These are phyloP conservation scores for Blastobasis lacticolella DNA, from an alignment of 2,888 invertebrate genomes.

Conservation along the genomic window DNA sequence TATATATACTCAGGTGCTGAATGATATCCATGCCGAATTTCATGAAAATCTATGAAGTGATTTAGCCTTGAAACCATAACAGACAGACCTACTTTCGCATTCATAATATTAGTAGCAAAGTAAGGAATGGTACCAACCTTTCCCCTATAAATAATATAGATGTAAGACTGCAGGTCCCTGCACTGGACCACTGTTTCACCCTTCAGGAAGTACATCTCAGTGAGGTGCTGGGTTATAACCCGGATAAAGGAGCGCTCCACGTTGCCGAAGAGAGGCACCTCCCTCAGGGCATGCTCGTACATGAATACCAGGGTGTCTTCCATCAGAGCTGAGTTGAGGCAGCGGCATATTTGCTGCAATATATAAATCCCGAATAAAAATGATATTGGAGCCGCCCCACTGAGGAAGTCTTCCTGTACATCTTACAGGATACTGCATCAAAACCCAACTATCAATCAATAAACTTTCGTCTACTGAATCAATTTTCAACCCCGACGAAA, in stretches of 20 bases:
- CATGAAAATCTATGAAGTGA: too few species aligned
- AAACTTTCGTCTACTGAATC: too few species aligned
- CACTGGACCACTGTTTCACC: conserved; percentile 64
- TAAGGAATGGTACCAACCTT: conserved; percentile 35
- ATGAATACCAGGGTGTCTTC: conserved; percentile 69
- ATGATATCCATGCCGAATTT: too few species aligned
- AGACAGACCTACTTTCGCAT: too few species aligned
- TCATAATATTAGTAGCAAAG: too few species aligned
- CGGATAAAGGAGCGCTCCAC: conserved; percentile 70
- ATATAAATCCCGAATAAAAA: background rate
- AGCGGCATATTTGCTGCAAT: conserved; percentile 54
- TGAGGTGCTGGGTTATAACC: conserved; percentile 65
- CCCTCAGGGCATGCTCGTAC: conserved; percentile 65
- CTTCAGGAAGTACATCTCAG: conserved; percentile 66
- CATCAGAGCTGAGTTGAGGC: conserved; percentile 67
- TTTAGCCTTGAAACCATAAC: too few species aligned
- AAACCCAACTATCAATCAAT: too few species aligned
- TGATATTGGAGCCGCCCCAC: too few species aligned
- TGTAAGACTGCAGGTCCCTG: conserved; percentile 59
- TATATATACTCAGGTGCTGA: too few species aligned
- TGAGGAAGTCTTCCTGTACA: too few species aligned
- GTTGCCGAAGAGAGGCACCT: conserved; percentile 70
- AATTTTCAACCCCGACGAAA: too few species aligned
- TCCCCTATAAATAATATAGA: conserved; percentile 69
- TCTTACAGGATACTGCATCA: too few species aligned